Evolutionary conservation across 2,888 invertebrate genomes (phyloP).

Genomic region (Esperia sulphurella): DNA sequence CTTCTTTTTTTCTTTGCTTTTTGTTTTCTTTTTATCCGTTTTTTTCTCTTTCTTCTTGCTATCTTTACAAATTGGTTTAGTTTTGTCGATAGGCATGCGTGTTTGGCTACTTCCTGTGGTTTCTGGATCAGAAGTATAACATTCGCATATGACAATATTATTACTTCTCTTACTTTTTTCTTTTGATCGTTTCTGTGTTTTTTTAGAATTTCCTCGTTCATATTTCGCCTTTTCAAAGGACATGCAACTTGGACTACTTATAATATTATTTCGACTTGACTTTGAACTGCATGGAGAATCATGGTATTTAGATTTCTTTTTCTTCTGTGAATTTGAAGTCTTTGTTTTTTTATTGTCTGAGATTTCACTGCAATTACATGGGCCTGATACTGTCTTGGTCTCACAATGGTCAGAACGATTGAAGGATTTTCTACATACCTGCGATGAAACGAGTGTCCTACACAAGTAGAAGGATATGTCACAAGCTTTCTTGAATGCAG

Average conservation of each 20-base stretch:
- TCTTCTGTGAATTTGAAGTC: background rate
- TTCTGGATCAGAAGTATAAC: too few species aligned
- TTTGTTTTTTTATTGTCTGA: background rate
- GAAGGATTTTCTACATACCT: slow-evolving; percentile 24
- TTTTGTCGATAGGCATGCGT: too few species aligned
- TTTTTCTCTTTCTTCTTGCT: background rate
- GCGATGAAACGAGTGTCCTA: background rate
- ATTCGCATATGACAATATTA: too few species aligned
- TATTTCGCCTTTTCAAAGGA: too few species aligned
- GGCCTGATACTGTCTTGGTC: background rate
- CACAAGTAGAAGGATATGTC: slow-evolving; percentile 1
- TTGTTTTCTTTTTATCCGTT: background rate
- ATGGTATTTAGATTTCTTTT: too few species aligned
- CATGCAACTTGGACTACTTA: background rate
- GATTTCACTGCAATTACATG: slow-evolving; percentile 7
- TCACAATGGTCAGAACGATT: slow-evolving; percentile 16
- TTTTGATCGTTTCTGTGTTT: too few species aligned
- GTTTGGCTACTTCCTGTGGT: too few species aligned
- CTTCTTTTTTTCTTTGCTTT: background rate
- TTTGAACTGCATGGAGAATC: background rate
- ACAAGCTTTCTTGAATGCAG: background rate
- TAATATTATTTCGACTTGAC: too few species aligned
- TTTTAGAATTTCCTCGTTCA: too few species aligned
- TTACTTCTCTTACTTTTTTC: too few species aligned
- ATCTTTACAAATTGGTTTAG: background rate